A percentile compares a stretch with the other conserved stretches of the same genome.
Conservation (phyloP, 2,113 vertebrate species). For the Strigops habroptila region DNA sequence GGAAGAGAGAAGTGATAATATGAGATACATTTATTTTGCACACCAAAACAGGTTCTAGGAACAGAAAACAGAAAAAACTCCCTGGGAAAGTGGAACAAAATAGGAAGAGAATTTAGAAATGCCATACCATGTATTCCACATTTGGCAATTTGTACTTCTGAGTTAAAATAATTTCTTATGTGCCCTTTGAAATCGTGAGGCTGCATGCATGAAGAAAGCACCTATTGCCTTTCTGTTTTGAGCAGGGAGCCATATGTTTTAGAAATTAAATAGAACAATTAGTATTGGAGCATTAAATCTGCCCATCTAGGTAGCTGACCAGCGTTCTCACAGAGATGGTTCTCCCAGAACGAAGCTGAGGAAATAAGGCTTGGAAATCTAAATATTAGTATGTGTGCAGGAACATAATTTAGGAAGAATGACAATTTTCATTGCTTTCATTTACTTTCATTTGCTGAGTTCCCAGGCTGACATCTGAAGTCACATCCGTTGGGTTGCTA, state of each 20-base stretch:
- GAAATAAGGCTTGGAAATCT: background rate
- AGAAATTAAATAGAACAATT: constrained; percentile 1
- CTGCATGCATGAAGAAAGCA: background rate
- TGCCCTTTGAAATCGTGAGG: background rate
- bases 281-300: background rate
- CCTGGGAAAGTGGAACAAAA: background rate
- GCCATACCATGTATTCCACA: background rate
- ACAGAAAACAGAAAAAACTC: background rate
- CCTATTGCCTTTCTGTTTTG: background rate
- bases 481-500: background rate
- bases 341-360: background rate
- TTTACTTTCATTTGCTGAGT: background rate
- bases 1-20: background rate
- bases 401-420: background rate
- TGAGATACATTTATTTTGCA: background rate
- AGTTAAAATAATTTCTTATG: background rate
- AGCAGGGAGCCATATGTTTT: background rate
- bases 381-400: background rate
- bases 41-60: background rate
- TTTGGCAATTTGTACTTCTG: background rate
- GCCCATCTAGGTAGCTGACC: background rate
- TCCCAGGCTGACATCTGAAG: background rate
- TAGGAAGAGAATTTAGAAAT: background rate
- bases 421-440: background rate
- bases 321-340: background rate